Evolutionary conservation across 2,113 vertebrate species (phyloP).

Genomic region (Prolemur simus): DNA sequence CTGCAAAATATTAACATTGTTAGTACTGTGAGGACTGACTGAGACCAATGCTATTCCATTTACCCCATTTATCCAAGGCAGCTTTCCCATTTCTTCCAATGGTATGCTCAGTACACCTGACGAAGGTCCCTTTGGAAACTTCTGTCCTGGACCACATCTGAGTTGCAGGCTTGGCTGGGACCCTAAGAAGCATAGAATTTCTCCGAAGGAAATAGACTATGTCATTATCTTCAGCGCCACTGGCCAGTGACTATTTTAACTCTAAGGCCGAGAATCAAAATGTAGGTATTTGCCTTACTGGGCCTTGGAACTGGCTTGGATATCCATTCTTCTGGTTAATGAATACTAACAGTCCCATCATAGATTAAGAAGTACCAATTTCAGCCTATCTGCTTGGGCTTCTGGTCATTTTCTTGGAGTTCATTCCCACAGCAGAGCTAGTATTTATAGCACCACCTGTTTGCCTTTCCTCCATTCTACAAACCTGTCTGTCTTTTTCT

Average conservation of each 20-base stretch:
- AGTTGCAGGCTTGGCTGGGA: neutral
- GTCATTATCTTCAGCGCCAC: neutral
- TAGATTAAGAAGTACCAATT: neutral
- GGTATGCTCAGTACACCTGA: neutral
- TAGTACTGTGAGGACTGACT: neutral
- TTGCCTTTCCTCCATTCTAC: neutral
- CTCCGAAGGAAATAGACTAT: neutral
- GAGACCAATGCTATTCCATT: neutral
- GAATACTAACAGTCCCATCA: neutral
- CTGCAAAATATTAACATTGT: neutral
- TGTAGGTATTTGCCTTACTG: neutral
- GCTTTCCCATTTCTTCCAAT: neutral
- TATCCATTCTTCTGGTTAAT: neutral
- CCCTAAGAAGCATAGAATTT: neutral
- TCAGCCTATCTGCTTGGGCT: neutral
- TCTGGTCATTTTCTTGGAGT: neutral
- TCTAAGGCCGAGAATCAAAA: neutral
- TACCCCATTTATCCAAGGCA: neutral
- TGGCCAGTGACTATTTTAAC: neutral
- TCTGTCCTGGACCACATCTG: neutral
- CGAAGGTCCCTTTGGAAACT: neutral
- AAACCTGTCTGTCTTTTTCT: neutral
- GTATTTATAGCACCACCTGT: neutral
- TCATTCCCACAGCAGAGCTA: neutral
- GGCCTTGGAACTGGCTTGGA: neutral